Base-by-base conservation (phyloP, 2,888 invertebrate species). In the Apodemia hepburni region DNA sequence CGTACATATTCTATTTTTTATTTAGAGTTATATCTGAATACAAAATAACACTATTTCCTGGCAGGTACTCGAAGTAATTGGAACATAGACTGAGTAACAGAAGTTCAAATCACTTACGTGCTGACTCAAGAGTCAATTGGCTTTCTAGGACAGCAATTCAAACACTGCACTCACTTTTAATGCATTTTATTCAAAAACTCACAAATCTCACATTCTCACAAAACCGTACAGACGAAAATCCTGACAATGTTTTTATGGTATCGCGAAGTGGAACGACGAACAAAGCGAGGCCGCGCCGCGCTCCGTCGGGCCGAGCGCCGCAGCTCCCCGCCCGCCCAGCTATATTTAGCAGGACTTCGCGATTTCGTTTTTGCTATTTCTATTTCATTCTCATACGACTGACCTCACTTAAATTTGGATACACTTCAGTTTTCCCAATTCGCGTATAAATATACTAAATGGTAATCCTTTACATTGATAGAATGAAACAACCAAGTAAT, bases 321-420 rank as follows among this genome's bases (percentile, higher is more conserved):
- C 38, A 68, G 73, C 71, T 64, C 77, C 73, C 75, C 73, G 76
- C 79, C 81, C 83, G 79, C 78, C 77, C 78, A 70, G 76, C 86
- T 91, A 91, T 84, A 86, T 89, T 87, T 91, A 91, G 90, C 81
- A 71, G 76, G 84, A 85, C 90, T 87, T 89, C 81, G 90, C 90
- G 87, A 89, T 86, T 85, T 76, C 73, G 78, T 79, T 84, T 84
- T 87, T 88, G 90, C 90, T 90, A 89, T 91, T 91, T 89, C 87
- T 83, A 90, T 85, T 87, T 86, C 83, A 85, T 85, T 87, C 84
- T 87, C 79, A 78, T 75, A 76, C 80, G 76, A 75, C 73, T 80
- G 79, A 82, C 78, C 80, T 79, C 82, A 79, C 83, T 79, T 75
- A 75, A 75, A 75, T 81, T 80, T 80, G 80, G 80, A 79, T 79